Evolutionary conservation across 2,888 invertebrate species (phyloP).

Genomic region (Luperina nickerlii): DNA sequence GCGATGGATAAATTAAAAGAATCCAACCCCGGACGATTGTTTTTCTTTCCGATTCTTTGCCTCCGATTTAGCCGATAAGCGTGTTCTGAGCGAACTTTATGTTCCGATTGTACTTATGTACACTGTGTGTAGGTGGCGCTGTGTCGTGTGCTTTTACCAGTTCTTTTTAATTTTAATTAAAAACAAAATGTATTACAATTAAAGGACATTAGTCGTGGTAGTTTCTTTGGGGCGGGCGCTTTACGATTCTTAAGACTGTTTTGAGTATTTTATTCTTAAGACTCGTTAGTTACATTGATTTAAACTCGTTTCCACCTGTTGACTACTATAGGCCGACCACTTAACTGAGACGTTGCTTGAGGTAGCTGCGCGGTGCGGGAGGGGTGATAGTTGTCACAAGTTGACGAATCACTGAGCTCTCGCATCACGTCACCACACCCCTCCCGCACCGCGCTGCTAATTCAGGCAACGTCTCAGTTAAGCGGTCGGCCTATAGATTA

Average conservation of each 20-base stretch:
- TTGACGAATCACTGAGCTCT: no score
- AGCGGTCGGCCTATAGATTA: neutral
- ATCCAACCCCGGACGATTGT: constrained; percentile 82
- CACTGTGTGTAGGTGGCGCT: constrained; percentile 81
- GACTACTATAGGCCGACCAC: neutral
- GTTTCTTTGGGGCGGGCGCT: constrained; percentile 42
- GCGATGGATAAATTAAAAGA: constrained; percentile 89
- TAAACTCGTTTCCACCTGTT: neutral
- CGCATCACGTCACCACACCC: no score
- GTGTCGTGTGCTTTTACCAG: constrained; percentile 73
- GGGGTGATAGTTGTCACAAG: no score
- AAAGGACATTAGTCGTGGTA: constrained; percentile 60
- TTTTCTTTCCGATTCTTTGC: constrained; percentile 82
- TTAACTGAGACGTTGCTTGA: no score
- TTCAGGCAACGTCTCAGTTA: no score
- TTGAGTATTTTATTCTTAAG: constrained; percentile 9
- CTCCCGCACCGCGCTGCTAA: no score
- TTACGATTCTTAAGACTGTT: constrained; percentile 6
- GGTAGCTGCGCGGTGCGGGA: no score
- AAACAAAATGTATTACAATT: constrained; percentile 71
- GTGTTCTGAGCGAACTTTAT: constrained; percentile 86
- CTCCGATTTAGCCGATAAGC: constrained; percentile 84
- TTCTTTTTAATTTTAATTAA: constrained; percentile 78
- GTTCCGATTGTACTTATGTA: constrained; percentile 80
- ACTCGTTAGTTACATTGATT: constrained; percentile 11